A percentile compares a stretch with the other conserved stretches of the same genome.
Evolutionary conservation across 2,113 vertebrate species (phyloP).

Genomic region (Rynchops niger): DNA sequence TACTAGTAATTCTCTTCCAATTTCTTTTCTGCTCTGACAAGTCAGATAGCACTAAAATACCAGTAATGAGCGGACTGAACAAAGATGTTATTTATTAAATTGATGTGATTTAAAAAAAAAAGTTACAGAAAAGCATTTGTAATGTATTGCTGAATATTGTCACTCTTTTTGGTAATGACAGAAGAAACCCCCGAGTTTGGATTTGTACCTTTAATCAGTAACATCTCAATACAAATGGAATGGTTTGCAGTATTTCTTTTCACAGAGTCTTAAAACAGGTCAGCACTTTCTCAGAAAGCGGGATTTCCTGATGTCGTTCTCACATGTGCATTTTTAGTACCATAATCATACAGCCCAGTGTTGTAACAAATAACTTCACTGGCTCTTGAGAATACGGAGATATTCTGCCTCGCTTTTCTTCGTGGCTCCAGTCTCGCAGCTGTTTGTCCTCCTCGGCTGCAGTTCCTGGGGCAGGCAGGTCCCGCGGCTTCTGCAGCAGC

Average conservation of each 20-base stretch:
- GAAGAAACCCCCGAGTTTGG: neutral
- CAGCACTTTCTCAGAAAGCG: neutral
- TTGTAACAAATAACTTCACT: neutral
- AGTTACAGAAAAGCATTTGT: neutral
- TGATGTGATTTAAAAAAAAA: neutral
- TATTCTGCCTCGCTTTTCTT: neutral
- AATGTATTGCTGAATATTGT: neutral
- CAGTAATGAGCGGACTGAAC: neutral
- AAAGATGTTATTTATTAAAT: neutral
- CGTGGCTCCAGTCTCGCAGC: neutral
- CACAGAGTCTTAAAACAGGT: neutral
- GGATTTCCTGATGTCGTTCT: neutral
- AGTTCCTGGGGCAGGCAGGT: neutral
- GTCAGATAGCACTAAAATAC: neutral
- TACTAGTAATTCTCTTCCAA: neutral
- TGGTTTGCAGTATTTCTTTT: neutral
- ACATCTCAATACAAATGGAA: neutral
- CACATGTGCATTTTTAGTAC: rapidly evolving
- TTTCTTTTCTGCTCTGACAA: neutral
- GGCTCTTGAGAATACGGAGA: neutral
- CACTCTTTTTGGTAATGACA: neutral
- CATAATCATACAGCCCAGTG: rapidly evolving
- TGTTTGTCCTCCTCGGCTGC: rapidly evolving
- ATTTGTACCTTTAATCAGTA: neutral
- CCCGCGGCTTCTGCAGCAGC: neutral